Evolutionary conservation across 2,797 vertebrate genomes (phyloP), one percentile per base, ranked within the genome.

Genomic region (Sciurus carolinensis): DNA sequence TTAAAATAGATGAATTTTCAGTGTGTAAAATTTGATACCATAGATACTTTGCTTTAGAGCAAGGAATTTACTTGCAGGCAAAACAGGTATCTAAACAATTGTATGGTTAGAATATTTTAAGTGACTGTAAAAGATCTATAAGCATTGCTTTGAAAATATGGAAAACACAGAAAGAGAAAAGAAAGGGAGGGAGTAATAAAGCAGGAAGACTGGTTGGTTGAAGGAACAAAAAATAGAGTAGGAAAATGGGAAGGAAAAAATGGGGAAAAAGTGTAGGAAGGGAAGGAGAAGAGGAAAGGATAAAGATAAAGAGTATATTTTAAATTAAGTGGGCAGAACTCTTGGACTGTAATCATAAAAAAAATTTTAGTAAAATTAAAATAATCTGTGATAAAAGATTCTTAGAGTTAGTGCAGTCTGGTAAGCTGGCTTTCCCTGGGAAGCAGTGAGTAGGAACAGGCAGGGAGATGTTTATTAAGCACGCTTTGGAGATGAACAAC

Each of bases 1-100:
- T 97, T 92, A 87, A 92, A 92, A 94, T 50, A 92, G 15, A 47
- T 44, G 81, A 93, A 87, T 93, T 97, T 96, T 97, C 92, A 90
- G 62, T 92, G 90, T 90, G 59, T 88, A 93, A 76, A 83, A 90
- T 72, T 14, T 81, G 33, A 69, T 90, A 72, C 20, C 72, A 57
- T 95, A 95, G 50, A 44, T 11, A 64, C 14, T 79, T 75, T 93
- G 47, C 72, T 96, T 92, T 33, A 7, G 33, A 91, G 83, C 9
- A 92, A n/a, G 7, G 44, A 69, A 69, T 96, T 96, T 84, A 91
- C 69, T 96, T 95, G 4, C n/a, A 90, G 79, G 42, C 44, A 57
- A 94, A 92, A 92, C 79, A 94, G 62, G 14, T 83, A 9, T 83
- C 44, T 89, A 76, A 42, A 64, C 22, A 95, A 67, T 85, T 96